Evolutionary conservation across 1,140 invertebrate species (phyloP).

Genomic region (Theocolax elegans): DNA sequence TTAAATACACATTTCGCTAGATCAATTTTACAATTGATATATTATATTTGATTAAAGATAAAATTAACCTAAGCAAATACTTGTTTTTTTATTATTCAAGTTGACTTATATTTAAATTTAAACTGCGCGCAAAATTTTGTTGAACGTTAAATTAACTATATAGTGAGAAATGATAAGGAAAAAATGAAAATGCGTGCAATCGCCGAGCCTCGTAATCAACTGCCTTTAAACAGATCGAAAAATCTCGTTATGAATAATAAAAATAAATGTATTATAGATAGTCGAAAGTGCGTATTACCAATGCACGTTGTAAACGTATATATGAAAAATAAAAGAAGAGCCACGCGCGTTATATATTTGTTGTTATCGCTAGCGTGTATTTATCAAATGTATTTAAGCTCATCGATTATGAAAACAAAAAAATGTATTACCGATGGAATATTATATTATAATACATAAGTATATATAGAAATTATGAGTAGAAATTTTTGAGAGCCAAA

Average conservation of each 20-base stretch:
- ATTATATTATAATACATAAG: slow-evolving; percentile 37
- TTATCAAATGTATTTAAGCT: slow-evolving; percentile 37
- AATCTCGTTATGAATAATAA: slow-evolving; percentile 32
- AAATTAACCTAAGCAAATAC: no score
- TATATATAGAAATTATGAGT: slow-evolving; percentile 13
- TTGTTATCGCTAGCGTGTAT: slow-evolving; percentile 41
- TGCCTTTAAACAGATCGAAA: slow-evolving; percentile 18
- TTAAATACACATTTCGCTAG: no score
- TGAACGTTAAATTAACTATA: slow-evolving; percentile 5
- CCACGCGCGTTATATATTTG: slow-evolving; percentile 30
- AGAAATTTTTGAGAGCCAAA: no score
- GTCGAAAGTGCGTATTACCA: slow-evolving; percentile 25
- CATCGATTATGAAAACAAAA: slow-evolving; percentile 21
- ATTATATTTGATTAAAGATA: no score
- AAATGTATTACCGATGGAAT: slow-evolving; percentile 36
- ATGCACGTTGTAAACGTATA: slow-evolving; percentile 9
- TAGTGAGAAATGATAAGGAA: background rate
- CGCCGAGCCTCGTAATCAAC: background rate
- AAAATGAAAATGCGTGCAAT: background rate
- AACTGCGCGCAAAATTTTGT: background rate
- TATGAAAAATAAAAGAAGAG: slow-evolving; percentile 17
- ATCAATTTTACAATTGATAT: no score
- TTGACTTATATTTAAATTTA: no score
- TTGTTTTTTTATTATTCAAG: no score
- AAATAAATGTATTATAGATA: slow-evolving; percentile 38